Evolutionary conservation across 1,140 invertebrate species (phyloP), one percentile per base, ranked within the genome.

Genomic region (Cataglyphis hispanica): DNA sequence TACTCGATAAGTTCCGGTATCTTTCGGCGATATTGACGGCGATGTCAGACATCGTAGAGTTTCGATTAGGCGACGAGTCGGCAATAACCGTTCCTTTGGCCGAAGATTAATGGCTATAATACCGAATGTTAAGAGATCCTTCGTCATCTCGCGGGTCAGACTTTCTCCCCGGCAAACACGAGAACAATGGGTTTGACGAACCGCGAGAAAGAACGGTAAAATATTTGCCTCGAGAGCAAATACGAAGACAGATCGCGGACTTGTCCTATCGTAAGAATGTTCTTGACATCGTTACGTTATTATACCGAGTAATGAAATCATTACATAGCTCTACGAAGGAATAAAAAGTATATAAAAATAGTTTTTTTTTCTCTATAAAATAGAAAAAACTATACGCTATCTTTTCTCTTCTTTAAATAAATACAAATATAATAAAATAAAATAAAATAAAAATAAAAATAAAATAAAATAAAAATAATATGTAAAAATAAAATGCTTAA

Each of bases 1-100:
- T 60, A 64, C 50, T 3, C n/a, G 77, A 85, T 85, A 85, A 70
- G 85, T 88, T 77, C 72, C 63, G 37, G 19, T 74, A 83, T 74
- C 53, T 37, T 83, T 83, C 37, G 53, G 53, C 37, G 53, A 37
- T 61, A 74, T 83, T 72, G 77, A 70, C 25, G 53, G 50, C 67
- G 56, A 34, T 22, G 53, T 78, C 76, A 46, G n/a, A 31, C 77
- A 22, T 8, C 31, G 64, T 70, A 50, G 66, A 53, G 67, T 74
- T 83, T 60, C 67, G 78, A 83, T 83, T 72, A 72, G 50, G 25
- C 78, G 78, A 81, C 78, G 50, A 81, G 70, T 70, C 25, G 66
- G 27, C 43, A 31, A 58, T 34, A 60, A 34, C 37, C 34, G 25
- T 19, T 72, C 66, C 66, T 70, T 50, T 11, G 50, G 22, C 22